phyloP scores from a whole-genome alignment of 2,113 vertebrate genomes.

The Dipodomys merriami region DNA sequence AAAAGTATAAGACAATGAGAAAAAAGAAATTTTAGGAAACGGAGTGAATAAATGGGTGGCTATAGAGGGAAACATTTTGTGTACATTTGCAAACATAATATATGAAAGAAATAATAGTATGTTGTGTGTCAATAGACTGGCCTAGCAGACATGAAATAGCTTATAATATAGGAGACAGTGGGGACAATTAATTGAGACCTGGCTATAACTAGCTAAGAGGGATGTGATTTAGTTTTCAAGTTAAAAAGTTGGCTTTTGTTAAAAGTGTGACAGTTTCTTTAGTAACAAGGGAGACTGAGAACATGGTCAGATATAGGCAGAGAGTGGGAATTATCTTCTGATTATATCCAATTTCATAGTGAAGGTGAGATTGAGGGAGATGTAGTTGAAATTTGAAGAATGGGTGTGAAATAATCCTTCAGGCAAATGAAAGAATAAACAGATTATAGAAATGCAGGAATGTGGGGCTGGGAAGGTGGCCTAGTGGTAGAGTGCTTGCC shows the following conservation, averaged over 20 bases:
- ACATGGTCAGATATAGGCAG: neutral
- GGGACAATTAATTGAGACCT: neutral
- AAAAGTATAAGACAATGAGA: conserved; percentile 20
- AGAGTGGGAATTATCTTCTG: conserved; percentile 14
- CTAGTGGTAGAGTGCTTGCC: too few relatives aligned
- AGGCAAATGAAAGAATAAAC: neutral
- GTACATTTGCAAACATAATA: neutral
- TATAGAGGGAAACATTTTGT: conserved; percentile 19
- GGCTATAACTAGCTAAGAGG: neutral
- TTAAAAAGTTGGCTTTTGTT: neutral
- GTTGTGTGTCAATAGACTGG: neutral
- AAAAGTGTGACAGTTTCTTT: neutral
- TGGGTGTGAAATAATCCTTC: conserved; percentile 20
- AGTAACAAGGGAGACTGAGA: neutral
- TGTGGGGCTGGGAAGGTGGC: too few relatives aligned
- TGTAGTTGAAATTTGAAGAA: neutral
- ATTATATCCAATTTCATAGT: conserved; percentile 17
- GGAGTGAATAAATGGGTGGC: conserved; percentile 1
- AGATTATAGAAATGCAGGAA: too few relatives aligned
- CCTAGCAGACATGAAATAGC: neutral
- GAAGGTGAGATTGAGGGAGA: neutral
- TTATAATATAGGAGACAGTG: neutral
- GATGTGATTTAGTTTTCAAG: conserved; percentile 1
- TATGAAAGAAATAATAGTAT: neutral
- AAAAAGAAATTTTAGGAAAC: neutral